Evolutionary conservation across 2,113 vertebrate species (phyloP), one percentile per base, ranked within the genome.

Genomic region (Zapus hudsonius): DNA sequence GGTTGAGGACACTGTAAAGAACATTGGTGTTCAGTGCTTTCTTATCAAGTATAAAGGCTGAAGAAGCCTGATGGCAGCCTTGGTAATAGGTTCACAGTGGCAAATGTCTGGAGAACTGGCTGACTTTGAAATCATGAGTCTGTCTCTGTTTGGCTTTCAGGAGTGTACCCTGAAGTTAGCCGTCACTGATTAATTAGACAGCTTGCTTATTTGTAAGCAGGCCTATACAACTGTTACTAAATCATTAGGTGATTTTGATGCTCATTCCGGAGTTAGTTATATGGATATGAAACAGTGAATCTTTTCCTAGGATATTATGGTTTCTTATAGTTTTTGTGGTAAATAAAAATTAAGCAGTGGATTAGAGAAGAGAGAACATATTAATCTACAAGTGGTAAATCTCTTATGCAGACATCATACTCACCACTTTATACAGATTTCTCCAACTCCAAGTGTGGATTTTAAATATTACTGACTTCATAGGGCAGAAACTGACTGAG

Each of bases 131-230:
- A 69, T 87, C 31, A 29, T 12, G 52, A 94, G 29, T 79, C 67
- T 92, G 55, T 81, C 73, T 47, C 76, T 52, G 7, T 82, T 81
- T 94, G 38, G 25, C 40, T 93, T 84, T 87, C 59, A 16, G 0
- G 11, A 66, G 20, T 80, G 69, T 82, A 83, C 40, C 76, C 42
- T 83, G 33, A 84, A 42, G 36, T 92, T 87, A 75, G 61, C 55
- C 83, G 69, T 90, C 85, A 88, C 29, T 94, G 85, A 93, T 91
- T 92, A 95, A 95, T 89, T 82, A 83, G 52, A 36, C 31, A 74
- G 76, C 11, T 88, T 95, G 15, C 63, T 93, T 80, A 67, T 57
- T 91, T 78, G 2, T n/a, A 92, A 92, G 57, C 57, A 83, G 38
- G 0, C 29, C 33, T 85, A 36, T 74, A 31, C 63, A 96, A 78